These are phyloP conservation scores for Scaptodrosophila latifasciaeformis DNA, from an alignment of 2,888 invertebrate genomes.

Conservation along the genomic window DNA sequence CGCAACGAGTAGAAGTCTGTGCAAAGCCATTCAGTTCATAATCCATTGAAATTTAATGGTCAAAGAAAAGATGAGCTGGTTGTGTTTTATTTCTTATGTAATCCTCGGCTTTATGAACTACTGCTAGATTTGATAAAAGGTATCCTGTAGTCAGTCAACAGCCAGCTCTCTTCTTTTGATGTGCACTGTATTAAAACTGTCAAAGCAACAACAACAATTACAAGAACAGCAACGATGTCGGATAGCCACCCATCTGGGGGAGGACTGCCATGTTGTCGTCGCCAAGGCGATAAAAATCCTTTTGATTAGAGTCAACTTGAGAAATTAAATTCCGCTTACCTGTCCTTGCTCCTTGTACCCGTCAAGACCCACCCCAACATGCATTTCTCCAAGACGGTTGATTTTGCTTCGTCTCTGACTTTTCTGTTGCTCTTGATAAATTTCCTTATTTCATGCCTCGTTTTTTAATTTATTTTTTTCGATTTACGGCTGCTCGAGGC, in stretches of 20 bases:
- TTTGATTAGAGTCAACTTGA: constrained; percentile 66
- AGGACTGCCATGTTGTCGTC: constrained; percentile 19
- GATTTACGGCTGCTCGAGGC: constrained; percentile 49
- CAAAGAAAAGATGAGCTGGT: too few relatives aligned
- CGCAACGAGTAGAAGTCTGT: too few relatives aligned
- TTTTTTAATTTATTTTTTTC: constrained; percentile 59
- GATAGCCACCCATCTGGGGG: too few relatives aligned
- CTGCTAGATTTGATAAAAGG: too few relatives aligned
- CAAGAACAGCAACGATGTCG: too few relatives aligned
- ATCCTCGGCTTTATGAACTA: too few relatives aligned
- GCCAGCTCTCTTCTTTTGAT: constrained; percentile 1
- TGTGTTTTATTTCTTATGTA: too few relatives aligned
- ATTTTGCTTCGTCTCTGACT: constrained; percentile 18
- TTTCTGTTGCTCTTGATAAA: constrained; percentile 48
- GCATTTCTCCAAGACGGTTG: constrained; percentile 26
- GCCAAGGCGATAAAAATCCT: constrained; percentile 62
- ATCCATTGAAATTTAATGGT: too few relatives aligned
- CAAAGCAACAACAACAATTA: neutral
- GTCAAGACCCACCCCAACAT: constrained; percentile 7
- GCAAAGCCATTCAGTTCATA: too few relatives aligned
- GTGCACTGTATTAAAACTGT: constrained; percentile 35
- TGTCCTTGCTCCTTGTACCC: constrained; percentile 34
- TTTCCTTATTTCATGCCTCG: constrained; percentile 66
- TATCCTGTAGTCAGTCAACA: constrained; percentile 28
- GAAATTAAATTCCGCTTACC: constrained; percentile 69